Conservation (phyloP, 2,888 invertebrate genomes). For the Deilephila elpenor region DNA sequence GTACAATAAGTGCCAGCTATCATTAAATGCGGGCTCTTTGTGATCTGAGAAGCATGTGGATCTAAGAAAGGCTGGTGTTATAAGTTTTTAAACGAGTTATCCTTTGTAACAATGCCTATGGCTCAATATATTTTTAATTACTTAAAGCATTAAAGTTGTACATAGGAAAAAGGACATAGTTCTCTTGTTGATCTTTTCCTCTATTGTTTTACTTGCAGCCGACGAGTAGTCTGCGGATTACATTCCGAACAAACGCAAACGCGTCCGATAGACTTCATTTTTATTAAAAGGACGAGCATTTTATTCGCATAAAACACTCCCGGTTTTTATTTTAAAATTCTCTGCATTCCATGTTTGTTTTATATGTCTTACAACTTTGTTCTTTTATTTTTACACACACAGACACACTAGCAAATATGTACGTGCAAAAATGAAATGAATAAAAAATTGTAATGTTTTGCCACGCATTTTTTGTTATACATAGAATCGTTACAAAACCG, state of each 20-base stretch:
- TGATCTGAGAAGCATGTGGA: not conserved
- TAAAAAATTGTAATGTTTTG: not conserved
- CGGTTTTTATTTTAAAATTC: not conserved
- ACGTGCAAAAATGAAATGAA: not conserved
- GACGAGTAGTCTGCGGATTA: constrained; percentile 1
- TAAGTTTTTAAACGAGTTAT: not conserved
- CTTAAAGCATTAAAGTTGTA: not conserved
- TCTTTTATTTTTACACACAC: not conserved
- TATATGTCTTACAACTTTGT: not conserved
- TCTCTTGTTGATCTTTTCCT: constrained; percentile 1
- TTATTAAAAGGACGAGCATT: constrained; percentile 8
- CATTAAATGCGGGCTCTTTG: constrained; percentile 6
- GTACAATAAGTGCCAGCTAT: not conserved
- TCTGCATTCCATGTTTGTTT: not conserved
- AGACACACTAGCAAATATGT: not conserved
- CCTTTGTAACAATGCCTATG: too few species aligned
- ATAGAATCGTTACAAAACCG: not conserved
- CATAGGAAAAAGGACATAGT: constrained; percentile 1
- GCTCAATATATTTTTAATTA: not conserved
- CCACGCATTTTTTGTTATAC: not conserved
- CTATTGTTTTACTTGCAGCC: not conserved
- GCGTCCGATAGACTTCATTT: constrained; percentile 5
- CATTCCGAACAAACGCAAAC: not conserved
- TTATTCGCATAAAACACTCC: not conserved
- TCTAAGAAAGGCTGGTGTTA: not conserved